These are phyloP conservation scores for Nematostella vectensis DNA, from an alignment of 92 coral and sea anemone species.

Conservation along the genomic window DNA sequence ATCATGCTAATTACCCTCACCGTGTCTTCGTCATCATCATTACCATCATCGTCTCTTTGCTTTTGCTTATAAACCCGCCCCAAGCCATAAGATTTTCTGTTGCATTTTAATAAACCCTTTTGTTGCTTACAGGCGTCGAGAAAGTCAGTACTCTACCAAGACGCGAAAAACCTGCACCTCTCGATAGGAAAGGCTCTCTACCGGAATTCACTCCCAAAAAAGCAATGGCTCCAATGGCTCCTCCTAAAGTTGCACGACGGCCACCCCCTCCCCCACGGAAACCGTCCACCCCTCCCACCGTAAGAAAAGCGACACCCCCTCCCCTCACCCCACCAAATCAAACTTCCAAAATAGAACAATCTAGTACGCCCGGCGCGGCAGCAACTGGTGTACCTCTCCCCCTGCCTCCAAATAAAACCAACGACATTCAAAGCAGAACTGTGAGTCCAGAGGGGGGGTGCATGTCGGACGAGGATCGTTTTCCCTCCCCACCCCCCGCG, in stretches of 20 bases:
- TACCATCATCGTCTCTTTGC: too few species aligned
- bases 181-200: constrained; percentile 18
- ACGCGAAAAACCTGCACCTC: constrained; percentile 10
- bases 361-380: background rate
- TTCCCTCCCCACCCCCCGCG: constrained; percentile 2
- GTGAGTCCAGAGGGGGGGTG: constrained; percentile 2
- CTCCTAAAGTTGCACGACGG: background rate
- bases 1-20: too few species aligned
- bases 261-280: constrained; percentile 7
- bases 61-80: too few species aligned
- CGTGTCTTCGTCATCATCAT: too few species aligned
- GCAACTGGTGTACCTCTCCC: background rate
- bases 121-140: too few species aligned
- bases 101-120: too few species aligned
- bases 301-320: constrained; percentile 37
- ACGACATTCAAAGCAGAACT: background rate
- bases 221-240: background rate
- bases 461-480: background rate
- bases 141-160: constrained; percentile 24
- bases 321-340: constrained; percentile 13
- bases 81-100: too few species aligned
- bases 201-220: background rate
- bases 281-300: constrained; percentile 25
- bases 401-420: background rate
- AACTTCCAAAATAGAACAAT: background rate